These are phyloP conservation scores for Xenopus borealis DNA, from an alignment of 2,113 vertebrate genomes.

Conservation along the genomic window DNA sequence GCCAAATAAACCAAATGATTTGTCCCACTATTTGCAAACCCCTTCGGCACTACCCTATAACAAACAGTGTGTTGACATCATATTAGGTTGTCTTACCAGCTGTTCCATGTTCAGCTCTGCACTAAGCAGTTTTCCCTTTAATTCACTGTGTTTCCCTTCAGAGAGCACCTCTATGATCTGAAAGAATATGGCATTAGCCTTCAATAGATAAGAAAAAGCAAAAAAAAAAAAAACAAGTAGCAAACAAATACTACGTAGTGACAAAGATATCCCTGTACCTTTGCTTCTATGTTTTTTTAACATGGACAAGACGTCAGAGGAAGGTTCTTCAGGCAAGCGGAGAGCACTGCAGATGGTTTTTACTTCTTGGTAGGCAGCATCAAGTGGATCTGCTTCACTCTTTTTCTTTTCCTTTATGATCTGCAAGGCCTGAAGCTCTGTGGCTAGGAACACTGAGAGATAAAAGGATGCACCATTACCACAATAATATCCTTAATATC, in stretches of 20 bases:
- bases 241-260: too few relatives aligned
- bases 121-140: slow-evolving; percentile 78
- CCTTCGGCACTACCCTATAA: too few relatives aligned
- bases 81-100: slow-evolving; percentile 65
- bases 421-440: slow-evolving; percentile 89
- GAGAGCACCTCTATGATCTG: slow-evolving; percentile 77
- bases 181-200: not conserved
- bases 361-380: slow-evolving; percentile 68
- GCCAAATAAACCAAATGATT: too few relatives aligned
- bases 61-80: too few relatives aligned
- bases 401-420: slow-evolving; percentile 68
- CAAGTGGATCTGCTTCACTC: slow-evolving; percentile 56
- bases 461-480: slow-evolving; percentile 12
- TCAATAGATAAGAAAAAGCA: too few relatives aligned
- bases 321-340: slow-evolving; percentile 63
- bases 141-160: slow-evolving; percentile 68
- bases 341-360: slow-evolving; percentile 71
- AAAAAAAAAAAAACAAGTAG: too few relatives aligned
- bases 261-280: slow-evolving; percentile 63
- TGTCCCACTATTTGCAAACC: too few relatives aligned
- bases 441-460: slow-evolving; percentile 84
- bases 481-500: too few relatives aligned
- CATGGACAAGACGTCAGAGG: slow-evolving; percentile 59
- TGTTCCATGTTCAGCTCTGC: slow-evolving; percentile 74
- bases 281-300: slow-evolving; percentile 73